Conservation (phyloP, 2,888 invertebrate species). For the Perizoma flavofasciatum region DNA sequence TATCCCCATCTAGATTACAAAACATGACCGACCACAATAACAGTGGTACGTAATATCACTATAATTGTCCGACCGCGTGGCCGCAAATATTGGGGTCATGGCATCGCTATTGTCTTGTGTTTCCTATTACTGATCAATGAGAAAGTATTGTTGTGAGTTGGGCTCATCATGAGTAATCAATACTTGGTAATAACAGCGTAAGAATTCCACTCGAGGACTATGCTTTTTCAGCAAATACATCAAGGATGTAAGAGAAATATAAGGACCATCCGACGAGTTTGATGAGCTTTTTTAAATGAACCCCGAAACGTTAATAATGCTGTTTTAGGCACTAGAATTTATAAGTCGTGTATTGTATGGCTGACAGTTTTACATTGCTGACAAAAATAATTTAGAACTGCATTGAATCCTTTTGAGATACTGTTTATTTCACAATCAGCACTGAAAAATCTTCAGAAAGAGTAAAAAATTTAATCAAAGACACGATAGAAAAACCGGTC, state of each 20-base stretch:
- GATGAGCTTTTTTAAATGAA: too few relatives aligned
- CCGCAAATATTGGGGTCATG: slow-evolving; percentile 43
- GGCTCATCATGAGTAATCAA: slow-evolving; percentile 16
- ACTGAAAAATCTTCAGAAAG: too few relatives aligned
- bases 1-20: slow-evolving; percentile 26
- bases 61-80: slow-evolving; percentile 40
- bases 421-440: background rate
- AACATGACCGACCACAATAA: slow-evolving; percentile 36
- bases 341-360: too few relatives aligned
- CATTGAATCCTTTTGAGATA: background rate
- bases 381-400: background rate
- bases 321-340: too few relatives aligned
- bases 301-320: too few relatives aligned
- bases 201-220: slow-evolving; percentile 2
- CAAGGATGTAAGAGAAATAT: slow-evolving; percentile 6
- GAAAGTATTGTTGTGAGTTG: slow-evolving; percentile 32
- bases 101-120: slow-evolving; percentile 41
- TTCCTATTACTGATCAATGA: slow-evolving; percentile 37
- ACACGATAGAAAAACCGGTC: background rate
- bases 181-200: slow-evolving; percentile 5
- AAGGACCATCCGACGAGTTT: background rate
- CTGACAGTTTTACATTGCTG: too few relatives aligned
- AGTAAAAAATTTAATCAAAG: background rate
- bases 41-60: slow-evolving; percentile 26
- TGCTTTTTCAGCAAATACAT: background rate